A percentile compares a stretch with the other conserved stretches of the same genome.
phyloP scores from a whole-genome alignment of 2,797 vertebrate genomes.

The Galago senegalensis region DNA sequence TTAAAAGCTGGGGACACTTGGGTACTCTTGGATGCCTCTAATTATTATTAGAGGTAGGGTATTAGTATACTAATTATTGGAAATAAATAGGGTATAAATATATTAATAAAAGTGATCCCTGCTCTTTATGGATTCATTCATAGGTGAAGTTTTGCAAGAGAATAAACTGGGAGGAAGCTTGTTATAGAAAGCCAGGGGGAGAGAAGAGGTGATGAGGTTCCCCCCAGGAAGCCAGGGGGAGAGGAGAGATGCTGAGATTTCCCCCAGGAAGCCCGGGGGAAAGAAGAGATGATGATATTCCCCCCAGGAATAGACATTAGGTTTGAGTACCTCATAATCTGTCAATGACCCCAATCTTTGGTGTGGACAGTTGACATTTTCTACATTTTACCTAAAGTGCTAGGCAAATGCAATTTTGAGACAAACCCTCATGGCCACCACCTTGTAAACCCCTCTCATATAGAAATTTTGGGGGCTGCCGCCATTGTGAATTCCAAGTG shows the following conservation, averaged over 20 bases:
- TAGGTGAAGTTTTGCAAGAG: neutral
- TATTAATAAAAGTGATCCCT: neutral
- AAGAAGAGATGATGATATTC: neutral
- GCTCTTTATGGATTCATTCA: neutral
- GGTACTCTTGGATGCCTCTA: neutral
- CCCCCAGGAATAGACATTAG: neutral
- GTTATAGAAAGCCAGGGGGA: neutral
- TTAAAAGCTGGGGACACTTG: neutral
- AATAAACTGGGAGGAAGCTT: constrained; percentile 10
- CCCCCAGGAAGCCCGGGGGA: too few species aligned
- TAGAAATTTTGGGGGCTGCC: neutral
- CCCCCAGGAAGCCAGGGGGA: too few species aligned
- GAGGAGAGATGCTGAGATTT: too few species aligned
- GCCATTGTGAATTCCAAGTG: neutral
- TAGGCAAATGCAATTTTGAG: constrained; percentile 36
- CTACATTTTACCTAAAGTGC: neutral
- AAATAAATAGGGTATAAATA: neutral
- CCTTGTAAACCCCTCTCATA: neutral
- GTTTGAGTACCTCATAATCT: neutral
- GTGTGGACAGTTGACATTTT: neutral
- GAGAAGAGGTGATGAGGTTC: too few species aligned
- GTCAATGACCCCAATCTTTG: neutral
- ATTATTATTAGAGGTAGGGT: neutral
- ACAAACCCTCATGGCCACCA: neutral
- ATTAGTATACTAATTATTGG: neutral